phyloP scores from a whole-genome alignment of 2,888 invertebrate genomes.

The Philaethria dido region DNA sequence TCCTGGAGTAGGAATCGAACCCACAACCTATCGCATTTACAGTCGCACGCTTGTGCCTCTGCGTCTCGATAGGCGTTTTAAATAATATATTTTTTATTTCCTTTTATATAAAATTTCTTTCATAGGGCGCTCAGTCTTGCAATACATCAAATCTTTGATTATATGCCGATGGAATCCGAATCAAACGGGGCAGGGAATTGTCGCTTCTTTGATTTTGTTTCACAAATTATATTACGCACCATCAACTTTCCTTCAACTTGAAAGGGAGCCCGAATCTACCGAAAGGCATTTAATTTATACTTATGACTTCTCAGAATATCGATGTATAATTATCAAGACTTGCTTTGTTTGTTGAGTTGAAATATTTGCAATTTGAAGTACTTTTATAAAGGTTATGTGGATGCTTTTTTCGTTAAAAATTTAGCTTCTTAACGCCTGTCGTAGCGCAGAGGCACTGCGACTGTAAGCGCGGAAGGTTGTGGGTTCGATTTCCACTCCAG shows the following conservation, averaged over 20 bases:
- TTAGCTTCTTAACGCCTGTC: too few relatives aligned
- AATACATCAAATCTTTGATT: slow-evolving; percentile 22
- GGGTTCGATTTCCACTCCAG: too few relatives aligned
- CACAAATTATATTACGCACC: slow-evolving; percentile 17
- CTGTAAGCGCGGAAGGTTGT: too few relatives aligned
- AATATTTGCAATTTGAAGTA: background rate
- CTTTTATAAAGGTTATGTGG: background rate
- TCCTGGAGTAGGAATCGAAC: too few relatives aligned
- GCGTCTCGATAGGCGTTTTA: too few relatives aligned
- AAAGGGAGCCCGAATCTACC: background rate
- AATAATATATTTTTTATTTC: too few relatives aligned
- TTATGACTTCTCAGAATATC: background rate
- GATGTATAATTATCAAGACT: slow-evolving; percentile 1
- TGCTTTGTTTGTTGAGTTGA: background rate
- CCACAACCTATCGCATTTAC: too few relatives aligned
- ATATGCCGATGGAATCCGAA: slow-evolving; percentile 15
- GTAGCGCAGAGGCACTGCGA: too few relatives aligned
- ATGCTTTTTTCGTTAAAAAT: too few relatives aligned
- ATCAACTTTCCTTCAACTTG: slow-evolving; percentile 15
- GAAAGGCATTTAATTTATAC: slow-evolving; percentile 14
- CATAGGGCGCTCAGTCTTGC: background rate
- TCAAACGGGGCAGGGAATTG: slow-evolving; percentile 20
- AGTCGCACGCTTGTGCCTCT: too few relatives aligned
- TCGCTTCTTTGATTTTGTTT: slow-evolving; percentile 24
- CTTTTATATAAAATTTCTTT: background rate